phyloP scores from a whole-genome alignment of 2,888 invertebrate species.

The Agriotes lineatus region DNA sequence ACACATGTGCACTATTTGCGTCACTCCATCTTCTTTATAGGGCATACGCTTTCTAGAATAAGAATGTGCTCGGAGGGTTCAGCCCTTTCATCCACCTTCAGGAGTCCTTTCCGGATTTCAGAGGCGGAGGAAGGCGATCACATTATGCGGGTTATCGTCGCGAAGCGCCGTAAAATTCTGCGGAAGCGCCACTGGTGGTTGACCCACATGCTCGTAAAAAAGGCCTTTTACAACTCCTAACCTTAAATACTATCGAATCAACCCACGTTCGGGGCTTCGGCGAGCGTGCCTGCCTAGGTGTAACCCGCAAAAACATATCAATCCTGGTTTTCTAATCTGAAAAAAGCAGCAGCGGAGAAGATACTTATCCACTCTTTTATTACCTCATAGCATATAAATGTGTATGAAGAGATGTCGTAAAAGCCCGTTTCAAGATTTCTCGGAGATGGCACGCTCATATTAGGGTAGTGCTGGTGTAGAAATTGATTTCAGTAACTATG shows the following conservation, averaged over 20 bases:
- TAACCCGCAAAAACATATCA: slow-evolving; percentile 7
- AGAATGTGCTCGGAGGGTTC: slow-evolving; percentile 3
- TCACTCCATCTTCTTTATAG: slow-evolving; percentile 7
- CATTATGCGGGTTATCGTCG: slow-evolving; percentile 2
- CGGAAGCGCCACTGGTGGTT: slow-evolving; percentile 11
- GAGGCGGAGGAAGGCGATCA: slow-evolving; percentile 11
- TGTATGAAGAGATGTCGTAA: not conserved
- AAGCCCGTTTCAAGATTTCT: not conserved
- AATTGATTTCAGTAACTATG: too few species aligned
- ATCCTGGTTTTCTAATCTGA: slow-evolving; percentile 3
- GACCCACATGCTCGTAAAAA: slow-evolving; percentile 8
- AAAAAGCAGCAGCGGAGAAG: not conserved
- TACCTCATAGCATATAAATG: not conserved
- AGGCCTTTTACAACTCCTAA: slow-evolving; percentile 3
- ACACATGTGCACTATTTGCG: slow-evolving; percentile 11
- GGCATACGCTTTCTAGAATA: slow-evolving; percentile 5
- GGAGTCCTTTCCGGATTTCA: slow-evolving; percentile 6
- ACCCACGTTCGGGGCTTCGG: not conserved
- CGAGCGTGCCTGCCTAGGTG: not conserved
- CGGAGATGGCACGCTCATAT: too few species aligned
- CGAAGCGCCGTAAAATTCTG: not conserved
- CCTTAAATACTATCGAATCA: slow-evolving; percentile 11
- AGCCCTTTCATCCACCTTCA: slow-evolving; percentile 9
- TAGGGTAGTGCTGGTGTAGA: too few species aligned
- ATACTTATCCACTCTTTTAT: not conserved